Evolutionary conservation across 92 coral and sea anemone species (phyloP), one percentile per base, ranked within the genome.

Genomic region (Zoanthus sansibaricus): DNA sequence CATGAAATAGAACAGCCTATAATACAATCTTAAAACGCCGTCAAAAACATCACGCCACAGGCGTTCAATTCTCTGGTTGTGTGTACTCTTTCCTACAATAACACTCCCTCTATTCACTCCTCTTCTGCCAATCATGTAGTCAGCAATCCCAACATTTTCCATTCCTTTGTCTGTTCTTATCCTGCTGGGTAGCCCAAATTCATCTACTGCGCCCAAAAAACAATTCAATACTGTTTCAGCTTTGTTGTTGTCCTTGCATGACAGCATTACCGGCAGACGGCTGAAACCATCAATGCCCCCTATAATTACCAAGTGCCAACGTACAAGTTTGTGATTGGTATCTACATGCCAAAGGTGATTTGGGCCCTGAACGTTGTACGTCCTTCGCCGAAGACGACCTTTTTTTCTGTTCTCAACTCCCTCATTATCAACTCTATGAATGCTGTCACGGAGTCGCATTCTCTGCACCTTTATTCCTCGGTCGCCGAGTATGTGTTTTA

Each of bases 121-220:
- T 83, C 97, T 89, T 79, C 75, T 87, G 20, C 73, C 78, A 54
- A 94, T 85, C 98, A 92, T 92, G 75, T 92, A 92, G 42, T 94
- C 95, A 12, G 92, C 95, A 52, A 92, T 90, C 18, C 21, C 72
- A 37, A 94, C 94, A 89, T 94, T 94, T 84, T 92, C 95, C 78
- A 88, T 71, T 30, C 95, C 93, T 74, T 87, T 94, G 88, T 92
- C 98, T 17, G 91, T 84, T 68, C 94, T 84, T 58, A 94, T 87
- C 83, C 95, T 90, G 86, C 94, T 94, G n/a, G 96, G 96, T 30
- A 94, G 73, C 45, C 96, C 96, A 94, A 61, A 94, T 58, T 77
- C 85, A 46, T 82, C 76, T 52, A 94, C 92, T 66, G 91, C 96
- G 51, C 42, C 73, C n/a, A 77, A 46, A 86, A 91, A 94, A 55